Conservation (phyloP, 2,113 vertebrate species). For the Limanda limanda region DNA sequence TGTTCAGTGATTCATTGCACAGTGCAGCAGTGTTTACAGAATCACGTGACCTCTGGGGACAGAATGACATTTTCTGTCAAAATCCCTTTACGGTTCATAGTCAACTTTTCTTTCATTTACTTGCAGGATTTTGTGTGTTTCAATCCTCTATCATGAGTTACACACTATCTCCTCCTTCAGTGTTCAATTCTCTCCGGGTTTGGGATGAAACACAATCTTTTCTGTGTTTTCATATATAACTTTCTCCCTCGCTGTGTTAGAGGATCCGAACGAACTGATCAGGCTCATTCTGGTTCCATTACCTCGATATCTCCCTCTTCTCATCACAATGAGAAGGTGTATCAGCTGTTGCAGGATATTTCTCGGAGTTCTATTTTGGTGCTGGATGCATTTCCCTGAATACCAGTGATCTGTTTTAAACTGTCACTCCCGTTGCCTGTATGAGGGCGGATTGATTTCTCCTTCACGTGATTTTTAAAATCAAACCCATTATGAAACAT, state of each 20-base stretch:
- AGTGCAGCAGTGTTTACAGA: too few species aligned
- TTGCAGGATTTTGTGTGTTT: background rate
- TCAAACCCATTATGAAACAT: too few species aligned
- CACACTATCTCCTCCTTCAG: background rate
- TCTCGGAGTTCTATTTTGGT: background rate
- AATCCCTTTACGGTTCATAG: background rate
- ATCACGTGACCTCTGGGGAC: background rate
- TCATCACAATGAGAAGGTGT: background rate
- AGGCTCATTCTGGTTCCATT: background rate
- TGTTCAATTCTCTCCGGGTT: background rate
- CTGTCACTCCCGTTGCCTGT: too few species aligned
- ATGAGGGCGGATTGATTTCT: background rate
- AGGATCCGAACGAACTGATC: background rate
- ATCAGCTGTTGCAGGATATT: background rate
- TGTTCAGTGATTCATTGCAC: too few species aligned
- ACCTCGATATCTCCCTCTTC: background rate
- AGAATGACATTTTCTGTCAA: constrained; percentile 22
- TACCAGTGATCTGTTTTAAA: too few species aligned
- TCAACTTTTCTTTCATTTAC: background rate
- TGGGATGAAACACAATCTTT: background rate
- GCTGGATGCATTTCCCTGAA: background rate
- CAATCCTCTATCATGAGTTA: background rate
- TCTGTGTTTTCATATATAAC: background rate
- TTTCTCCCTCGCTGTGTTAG: background rate
- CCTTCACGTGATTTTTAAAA: background rate